phyloP scores from a whole-genome alignment of 2,888 invertebrate genomes.

The Drosophila mimica region DNA sequence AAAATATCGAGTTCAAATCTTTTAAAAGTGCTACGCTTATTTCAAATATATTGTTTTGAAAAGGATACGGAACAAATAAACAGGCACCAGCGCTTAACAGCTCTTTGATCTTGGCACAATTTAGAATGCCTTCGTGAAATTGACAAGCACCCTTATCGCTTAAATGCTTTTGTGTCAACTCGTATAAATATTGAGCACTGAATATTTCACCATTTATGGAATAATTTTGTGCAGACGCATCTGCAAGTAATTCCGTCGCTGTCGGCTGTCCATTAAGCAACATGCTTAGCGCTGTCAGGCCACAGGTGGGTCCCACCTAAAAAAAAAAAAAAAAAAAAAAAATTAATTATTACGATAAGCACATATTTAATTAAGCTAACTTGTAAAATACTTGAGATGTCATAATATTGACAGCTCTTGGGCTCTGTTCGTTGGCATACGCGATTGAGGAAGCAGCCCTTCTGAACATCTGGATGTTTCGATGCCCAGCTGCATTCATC shows the following conservation, averaged over 20 bases:
- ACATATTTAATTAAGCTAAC: conserved; percentile 17
- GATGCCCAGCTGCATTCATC: conserved; percentile 87
- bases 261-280: conserved; percentile 86
- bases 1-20: conserved; percentile 6
- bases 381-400: conserved; percentile 80
- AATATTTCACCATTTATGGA: conserved; percentile 96
- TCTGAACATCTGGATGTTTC: conserved; percentile 86
- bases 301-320: conserved; percentile 90
- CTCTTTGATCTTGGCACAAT: conserved; percentile 84
- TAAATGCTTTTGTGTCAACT: conserved; percentile 80
- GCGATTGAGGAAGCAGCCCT: conserved; percentile 87
- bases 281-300: conserved; percentile 94
- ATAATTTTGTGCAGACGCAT: conserved; percentile 88
- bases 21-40: neutral
- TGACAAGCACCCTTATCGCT: conserved; percentile 55
- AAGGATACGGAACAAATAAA: conserved; percentile 87
- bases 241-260: conserved; percentile 87
- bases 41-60: conserved; percentile 38
- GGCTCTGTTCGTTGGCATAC: conserved; percentile 86
- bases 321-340: neutral
- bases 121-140: conserved; percentile 84
- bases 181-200: conserved; percentile 89
- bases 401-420: conserved; percentile 85
- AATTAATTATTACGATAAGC: neutral
- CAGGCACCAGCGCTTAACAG: conserved; percentile 84